Evolutionary conservation across 2,113 vertebrate genomes (phyloP).

Genomic region (Tilapia sparmanii): DNA sequence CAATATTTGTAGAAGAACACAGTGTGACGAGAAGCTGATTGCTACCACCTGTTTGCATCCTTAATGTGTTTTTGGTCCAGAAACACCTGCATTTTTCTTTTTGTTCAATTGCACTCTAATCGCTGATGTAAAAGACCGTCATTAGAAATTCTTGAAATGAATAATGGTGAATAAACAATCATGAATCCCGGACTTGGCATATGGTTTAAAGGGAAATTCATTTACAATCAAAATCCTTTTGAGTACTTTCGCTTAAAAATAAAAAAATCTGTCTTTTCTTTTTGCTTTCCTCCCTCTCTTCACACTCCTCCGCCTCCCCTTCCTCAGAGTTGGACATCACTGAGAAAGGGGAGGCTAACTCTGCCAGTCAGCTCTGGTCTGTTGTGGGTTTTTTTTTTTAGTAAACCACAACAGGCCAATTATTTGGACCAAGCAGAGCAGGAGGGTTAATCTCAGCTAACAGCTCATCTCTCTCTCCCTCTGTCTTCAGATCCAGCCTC

Average conservation of each 20-base stretch:
- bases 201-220: neutral
- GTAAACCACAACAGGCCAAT: conserved; percentile 38
- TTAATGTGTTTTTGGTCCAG: neutral
- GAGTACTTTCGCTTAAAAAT: neutral
- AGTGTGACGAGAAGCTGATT: neutral
- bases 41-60: neutral
- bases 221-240: neutral
- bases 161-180: neutral
- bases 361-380: neutral
- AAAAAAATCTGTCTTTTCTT: neutral
- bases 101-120: neutral
- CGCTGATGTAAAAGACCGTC: neutral
- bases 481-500: neutral
- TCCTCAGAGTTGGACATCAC: neutral
- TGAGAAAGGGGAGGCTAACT: neutral
- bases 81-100: neutral
- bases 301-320: neutral
- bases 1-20: neutral
- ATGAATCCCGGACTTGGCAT: neutral
- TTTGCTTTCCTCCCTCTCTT: neutral
- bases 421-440: conserved; percentile 51
- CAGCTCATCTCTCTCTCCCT: neutral
- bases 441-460: conserved; percentile 30
- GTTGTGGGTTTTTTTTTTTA: neutral
- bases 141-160: neutral